A percentile compares a stretch with the other conserved stretches of the same genome.
phyloP scores from a whole-genome alignment of 2,113 vertebrate species.

The Otocyon megalotis region DNA sequence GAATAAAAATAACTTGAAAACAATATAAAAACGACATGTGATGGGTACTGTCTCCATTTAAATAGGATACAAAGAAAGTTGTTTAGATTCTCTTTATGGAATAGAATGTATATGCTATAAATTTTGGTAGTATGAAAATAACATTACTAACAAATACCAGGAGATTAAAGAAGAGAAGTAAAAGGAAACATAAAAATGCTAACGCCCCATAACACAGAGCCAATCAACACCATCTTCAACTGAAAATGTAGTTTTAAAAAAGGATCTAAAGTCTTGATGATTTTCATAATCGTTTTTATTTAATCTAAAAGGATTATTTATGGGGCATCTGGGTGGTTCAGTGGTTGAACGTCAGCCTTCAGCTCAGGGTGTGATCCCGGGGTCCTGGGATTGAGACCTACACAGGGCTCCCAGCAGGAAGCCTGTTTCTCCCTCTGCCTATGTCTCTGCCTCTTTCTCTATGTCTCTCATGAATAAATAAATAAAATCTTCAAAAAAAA shows the following conservation, averaged over 20 bases:
- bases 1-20: constrained; percentile 4
- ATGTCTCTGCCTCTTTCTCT: too few species aligned
- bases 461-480: too few species aligned
- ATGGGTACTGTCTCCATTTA: background rate
- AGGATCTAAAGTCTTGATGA: background rate
- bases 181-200: background rate
- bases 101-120: background rate
- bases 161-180: background rate
- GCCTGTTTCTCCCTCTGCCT: too few species aligned
- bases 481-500: too few species aligned
- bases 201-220: background rate
- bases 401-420: too few species aligned
- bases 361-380: too few species aligned
- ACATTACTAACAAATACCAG: background rate
- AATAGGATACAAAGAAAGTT: background rate
- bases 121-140: background rate
- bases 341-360: too few species aligned
- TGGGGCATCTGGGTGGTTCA: too few species aligned
- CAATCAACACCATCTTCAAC: background rate
- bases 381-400: too few species aligned
- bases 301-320: background rate
- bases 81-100: background rate
- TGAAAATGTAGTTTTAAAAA: background rate
- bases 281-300: background rate
- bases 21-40: background rate